Evolutionary conservation across 2,113 vertebrate genomes (phyloP).

Genomic region (Cynoglossus semilaevis): DNA sequence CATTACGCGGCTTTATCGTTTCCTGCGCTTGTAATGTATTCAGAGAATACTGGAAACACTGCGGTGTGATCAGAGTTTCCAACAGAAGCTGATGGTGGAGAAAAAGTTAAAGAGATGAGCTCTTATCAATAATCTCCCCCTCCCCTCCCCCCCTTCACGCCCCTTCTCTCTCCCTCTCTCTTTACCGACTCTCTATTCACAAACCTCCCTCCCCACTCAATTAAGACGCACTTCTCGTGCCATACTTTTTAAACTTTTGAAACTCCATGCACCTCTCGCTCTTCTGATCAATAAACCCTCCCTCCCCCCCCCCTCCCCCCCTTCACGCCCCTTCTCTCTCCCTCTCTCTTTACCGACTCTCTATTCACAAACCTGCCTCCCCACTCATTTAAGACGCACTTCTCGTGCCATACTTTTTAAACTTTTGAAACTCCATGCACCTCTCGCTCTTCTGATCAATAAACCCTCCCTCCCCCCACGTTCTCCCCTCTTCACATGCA

Average conservation of each 20-base stretch:
- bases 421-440: not conserved
- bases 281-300: no score
- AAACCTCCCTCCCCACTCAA: not conserved
- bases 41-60: slow-evolving; percentile 40
- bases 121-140: slow-evolving; percentile 27
- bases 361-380: not conserved
- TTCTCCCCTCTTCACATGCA: slow-evolving; percentile 5
- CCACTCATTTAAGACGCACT: not conserved
- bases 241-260: slow-evolving; percentile 1
- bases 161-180: not conserved
- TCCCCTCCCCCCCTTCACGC: slow-evolving; percentile 7
- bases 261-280: slow-evolving; percentile 3
- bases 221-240: slow-evolving; percentile 1
- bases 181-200: not conserved
- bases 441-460: not conserved
- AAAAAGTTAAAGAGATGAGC: slow-evolving; percentile 26
- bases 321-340: slow-evolving; percentile 5
- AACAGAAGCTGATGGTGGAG: slow-evolving; percentile 11
- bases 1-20: slow-evolving; percentile 33
- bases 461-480: slow-evolving; percentile 10
- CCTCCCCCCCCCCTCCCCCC: slow-evolving; percentile 3
- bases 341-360: not conserved
- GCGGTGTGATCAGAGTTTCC: slow-evolving; percentile 49
- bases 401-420: slow-evolving; percentile 7
- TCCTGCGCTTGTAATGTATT: slow-evolving; percentile 50